Base-by-base conservation (phyloP, 1,140 invertebrate species). In the Leptopilina boulardi region DNA sequence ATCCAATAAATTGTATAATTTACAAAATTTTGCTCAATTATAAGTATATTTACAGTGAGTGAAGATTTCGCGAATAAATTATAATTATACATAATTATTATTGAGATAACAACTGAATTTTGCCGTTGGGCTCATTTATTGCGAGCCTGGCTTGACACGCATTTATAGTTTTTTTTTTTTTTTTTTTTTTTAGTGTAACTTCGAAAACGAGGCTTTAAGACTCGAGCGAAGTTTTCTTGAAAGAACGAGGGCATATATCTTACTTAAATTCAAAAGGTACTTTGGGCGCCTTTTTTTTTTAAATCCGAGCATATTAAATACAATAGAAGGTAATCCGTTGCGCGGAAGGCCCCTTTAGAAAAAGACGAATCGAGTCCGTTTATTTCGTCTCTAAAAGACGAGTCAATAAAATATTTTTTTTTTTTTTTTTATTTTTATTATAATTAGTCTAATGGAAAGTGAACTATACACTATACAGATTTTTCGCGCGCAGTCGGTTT, bases 161-260 rank as follows among this genome's bases (percentile, higher is more conserved):
- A n/a, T n/a, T n/a, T n/a, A n/a, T n/a, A n/a, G n/a, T n/a, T n/a
- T n/a, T n/a, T n/a, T n/a, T n/a, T n/a, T n/a, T n/a, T n/a, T n/a
- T 86, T 83, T 83, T 74, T 4, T 86, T 83, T 83, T 75, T 81
- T 83, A 83, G 77, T 82, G 79, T 71, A 82, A 83, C 84, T 83
- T 81, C 76, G 82, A 84, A 83, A n/a, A 80, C 78, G 71, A 76
- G 74, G 80, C 80, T 74, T 80, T 80, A 76, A 80, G 77, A 74
- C 80, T 73, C 78, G 77, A 84, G 81, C 82, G 80, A 84, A 86
- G 85, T 85, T 86, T 66, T 84, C 9, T 6, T 90, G 89, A 90
- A 90, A 89, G 89, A 90, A 90, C 89, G 87, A 90, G 88, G 89
- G 89, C 82, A 89, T 89, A 81, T 66, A 87, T 87, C 85, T 87